Evolutionary conservation across 2,113 vertebrate genomes (phyloP).

Genomic region (Xiphophorus maculatus): DNA sequence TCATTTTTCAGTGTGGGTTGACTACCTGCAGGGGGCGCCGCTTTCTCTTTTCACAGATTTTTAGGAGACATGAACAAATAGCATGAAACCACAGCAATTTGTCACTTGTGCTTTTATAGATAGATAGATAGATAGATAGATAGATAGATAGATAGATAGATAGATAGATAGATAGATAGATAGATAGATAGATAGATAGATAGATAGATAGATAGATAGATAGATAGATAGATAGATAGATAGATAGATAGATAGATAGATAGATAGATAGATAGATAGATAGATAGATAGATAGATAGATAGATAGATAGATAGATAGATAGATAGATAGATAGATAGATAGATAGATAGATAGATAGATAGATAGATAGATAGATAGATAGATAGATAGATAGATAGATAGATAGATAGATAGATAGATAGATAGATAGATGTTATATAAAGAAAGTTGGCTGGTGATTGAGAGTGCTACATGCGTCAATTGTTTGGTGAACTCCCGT

Average conservation of each 20-base stretch:
- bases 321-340: constrained; percentile 16
- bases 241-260: too few species aligned
- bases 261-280: too few species aligned
- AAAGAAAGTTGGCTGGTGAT: neutral
- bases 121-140: too few species aligned
- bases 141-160: too few species aligned
- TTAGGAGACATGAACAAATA: constrained; percentile 1
- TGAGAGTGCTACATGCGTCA: constrained; percentile 5
- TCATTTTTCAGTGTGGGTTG: neutral
- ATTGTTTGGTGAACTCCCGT: constrained; percentile 40
- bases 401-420: constrained; percentile 41
- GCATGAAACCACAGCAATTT: neutral
- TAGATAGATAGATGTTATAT: constrained; percentile 3
- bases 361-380: constrained; percentile 42
- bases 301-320: constrained; percentile 26
- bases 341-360: constrained; percentile 41
- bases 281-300: constrained; percentile 23
- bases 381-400: constrained; percentile 51
- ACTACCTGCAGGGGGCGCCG: constrained; percentile 74
- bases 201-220: too few species aligned
- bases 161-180: too few species aligned
- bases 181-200: too few species aligned
- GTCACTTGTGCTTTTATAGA: neutral
- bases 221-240: too few species aligned
- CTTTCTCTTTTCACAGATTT: constrained; percentile 66